Percentiles rank a stretch among this genome's conserved stretches.
Conservation (phyloP, 1,140 invertebrate species). For the Zaprionus ghesquierei region DNA sequence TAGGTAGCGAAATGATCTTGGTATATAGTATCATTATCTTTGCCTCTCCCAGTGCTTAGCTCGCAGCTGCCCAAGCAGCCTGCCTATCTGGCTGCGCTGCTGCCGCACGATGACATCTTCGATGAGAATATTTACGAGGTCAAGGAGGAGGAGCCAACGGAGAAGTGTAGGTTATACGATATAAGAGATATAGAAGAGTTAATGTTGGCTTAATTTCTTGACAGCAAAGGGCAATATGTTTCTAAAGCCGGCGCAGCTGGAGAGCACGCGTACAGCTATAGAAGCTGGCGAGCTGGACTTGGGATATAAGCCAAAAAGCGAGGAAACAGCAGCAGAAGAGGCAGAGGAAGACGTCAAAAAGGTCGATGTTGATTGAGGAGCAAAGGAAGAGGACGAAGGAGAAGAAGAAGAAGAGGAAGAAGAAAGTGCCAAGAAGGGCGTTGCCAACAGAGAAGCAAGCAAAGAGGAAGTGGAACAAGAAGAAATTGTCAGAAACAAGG, state of each 20-base stretch:
- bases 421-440: neutral
- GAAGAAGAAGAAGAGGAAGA: neutral
- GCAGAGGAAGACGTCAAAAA: neutral
- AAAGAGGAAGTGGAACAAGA: too few species aligned
- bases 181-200: neutral
- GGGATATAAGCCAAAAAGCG: neutral
- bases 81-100: slow-evolving; percentile 34
- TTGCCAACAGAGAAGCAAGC: too few species aligned
- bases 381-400: neutral
- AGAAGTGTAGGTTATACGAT: neutral
- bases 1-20: neutral
- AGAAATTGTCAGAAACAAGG: too few species aligned
- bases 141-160: slow-evolving; percentile 12
- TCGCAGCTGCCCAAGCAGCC: neutral
- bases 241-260: slow-evolving; percentile 22
- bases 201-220: neutral
- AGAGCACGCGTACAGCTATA: neutral
- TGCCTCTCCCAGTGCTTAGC: neutral
- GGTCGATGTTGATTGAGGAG: too few species aligned
- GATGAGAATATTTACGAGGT: slow-evolving; percentile 35
- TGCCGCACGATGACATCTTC: slow-evolving; percentile 33
- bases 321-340: neutral
- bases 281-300: neutral
- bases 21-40: neutral
- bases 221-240: neutral